Evolutionary conservation across 2,797 vertebrate species (phyloP).

Genomic region (Phrynocephalus guinanensis): DNA sequence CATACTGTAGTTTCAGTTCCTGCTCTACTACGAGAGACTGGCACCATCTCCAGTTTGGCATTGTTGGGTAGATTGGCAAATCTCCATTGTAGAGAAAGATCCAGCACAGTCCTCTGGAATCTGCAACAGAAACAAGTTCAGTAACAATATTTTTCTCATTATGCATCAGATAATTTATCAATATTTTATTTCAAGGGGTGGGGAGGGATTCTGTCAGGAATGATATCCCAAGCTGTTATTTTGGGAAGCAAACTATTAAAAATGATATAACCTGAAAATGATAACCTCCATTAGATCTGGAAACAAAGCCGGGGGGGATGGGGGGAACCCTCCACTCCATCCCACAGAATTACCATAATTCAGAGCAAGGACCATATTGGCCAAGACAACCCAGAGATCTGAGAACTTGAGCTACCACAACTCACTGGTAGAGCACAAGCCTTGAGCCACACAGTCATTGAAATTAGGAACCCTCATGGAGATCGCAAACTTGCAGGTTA

Average conservation of each 20-base stretch:
- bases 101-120: constrained; percentile 93
- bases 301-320: background rate
- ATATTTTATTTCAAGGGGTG: background rate
- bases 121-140: constrained; percentile 74
- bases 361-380: background rate
- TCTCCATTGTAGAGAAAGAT: constrained; percentile 92
- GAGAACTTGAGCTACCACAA: background rate
- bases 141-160: constrained; percentile 25
- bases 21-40: constrained; percentile 78
- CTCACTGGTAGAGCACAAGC: background rate
- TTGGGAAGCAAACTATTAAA: background rate
- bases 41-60: constrained; percentile 96
- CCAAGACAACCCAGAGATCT: background rate
- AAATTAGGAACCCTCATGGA: background rate
- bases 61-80: constrained; percentile 97
- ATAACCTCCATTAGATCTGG: background rate
- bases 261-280: background rate
- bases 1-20: constrained; percentile 82
- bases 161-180: constrained; percentile 1
- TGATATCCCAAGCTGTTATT: background rate
- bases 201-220: background rate
- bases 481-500: background rate
- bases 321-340: background rate
- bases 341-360: background rate
- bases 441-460: background rate